Evolutionary conservation across 2,113 vertebrate genomes (phyloP).

Genomic region (Lipotes vexillifer): DNA sequence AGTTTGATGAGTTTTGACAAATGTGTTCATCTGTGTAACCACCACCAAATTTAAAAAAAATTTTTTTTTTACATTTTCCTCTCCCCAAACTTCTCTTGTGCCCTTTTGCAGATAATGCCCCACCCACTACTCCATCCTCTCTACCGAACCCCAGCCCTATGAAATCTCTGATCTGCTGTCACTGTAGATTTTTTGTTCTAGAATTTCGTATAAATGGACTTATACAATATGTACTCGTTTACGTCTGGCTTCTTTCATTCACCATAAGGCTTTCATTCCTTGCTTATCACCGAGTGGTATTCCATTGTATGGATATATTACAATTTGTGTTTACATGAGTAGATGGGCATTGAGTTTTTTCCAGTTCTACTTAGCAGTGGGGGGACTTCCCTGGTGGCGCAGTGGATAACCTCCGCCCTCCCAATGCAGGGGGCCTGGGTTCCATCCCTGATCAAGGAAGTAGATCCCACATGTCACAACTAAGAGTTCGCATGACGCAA

Average conservation of each 20-base stretch:
- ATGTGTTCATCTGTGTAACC: background rate
- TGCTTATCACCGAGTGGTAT: background rate
- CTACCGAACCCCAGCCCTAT: background rate
- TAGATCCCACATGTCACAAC: too few relatives aligned
- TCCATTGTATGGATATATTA: background rate
- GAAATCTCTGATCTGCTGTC: background rate
- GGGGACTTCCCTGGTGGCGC: too few relatives aligned
- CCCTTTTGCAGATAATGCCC: background rate
- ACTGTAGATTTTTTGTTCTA: background rate
- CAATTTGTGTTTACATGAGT: background rate
- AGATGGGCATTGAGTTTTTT: background rate
- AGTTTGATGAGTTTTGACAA: background rate
- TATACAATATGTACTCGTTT: background rate
- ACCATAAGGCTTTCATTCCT: background rate
- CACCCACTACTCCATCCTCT: background rate
- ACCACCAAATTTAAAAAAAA: background rate
- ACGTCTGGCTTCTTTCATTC: background rate
- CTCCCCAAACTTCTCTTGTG: background rate
- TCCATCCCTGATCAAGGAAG: too few relatives aligned
- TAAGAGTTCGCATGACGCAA: too few relatives aligned
- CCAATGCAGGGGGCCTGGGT: too few relatives aligned
- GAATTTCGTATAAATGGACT: background rate
- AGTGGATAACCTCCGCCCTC: too few relatives aligned
- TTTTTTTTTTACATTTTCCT: background rate
- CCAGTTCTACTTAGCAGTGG: background rate